Evolutionary conservation across 2,888 invertebrate species (phyloP).

Genomic region (Globia sparganii): DNA sequence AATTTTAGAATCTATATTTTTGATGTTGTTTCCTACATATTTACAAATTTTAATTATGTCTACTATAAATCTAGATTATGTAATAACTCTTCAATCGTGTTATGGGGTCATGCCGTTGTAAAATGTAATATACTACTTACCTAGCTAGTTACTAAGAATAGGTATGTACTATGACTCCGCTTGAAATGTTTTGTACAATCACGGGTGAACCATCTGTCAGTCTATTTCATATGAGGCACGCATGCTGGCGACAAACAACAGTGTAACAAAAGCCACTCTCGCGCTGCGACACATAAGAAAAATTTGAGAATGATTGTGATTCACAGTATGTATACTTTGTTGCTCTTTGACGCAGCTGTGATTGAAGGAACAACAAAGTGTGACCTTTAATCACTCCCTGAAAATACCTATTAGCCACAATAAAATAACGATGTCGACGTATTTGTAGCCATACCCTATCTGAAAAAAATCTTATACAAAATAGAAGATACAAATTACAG

Average conservation of each 20-base stretch:
- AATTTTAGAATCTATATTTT: slow-evolving; percentile 65
- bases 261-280: neutral
- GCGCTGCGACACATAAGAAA: neutral
- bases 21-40: slow-evolving; percentile 64
- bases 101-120: slow-evolving; percentile 57
- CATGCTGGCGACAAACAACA: neutral
- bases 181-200: slow-evolving; percentile 62
- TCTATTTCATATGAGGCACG: neutral
- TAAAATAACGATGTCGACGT: neutral
- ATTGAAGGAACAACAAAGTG: neutral
- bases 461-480: slow-evolving; percentile 16
- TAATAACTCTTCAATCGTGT: slow-evolving; percentile 48
- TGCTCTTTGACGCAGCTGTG: neutral
- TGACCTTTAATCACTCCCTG: neutral
- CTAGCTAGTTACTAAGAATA: slow-evolving; percentile 70
- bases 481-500: neutral
- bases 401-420: neutral
- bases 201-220: slow-evolving; percentile 3
- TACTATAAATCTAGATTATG: slow-evolving; percentile 53
- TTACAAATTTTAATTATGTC: slow-evolving; percentile 59
- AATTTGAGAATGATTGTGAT: neutral
- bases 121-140: slow-evolving; percentile 65
- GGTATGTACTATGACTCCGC: slow-evolving; percentile 68
- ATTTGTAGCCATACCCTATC: neutral
- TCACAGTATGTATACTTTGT: neutral